Base-by-base conservation (phyloP, 2,113 vertebrate genomes). In the Silurus asotus region DNA sequence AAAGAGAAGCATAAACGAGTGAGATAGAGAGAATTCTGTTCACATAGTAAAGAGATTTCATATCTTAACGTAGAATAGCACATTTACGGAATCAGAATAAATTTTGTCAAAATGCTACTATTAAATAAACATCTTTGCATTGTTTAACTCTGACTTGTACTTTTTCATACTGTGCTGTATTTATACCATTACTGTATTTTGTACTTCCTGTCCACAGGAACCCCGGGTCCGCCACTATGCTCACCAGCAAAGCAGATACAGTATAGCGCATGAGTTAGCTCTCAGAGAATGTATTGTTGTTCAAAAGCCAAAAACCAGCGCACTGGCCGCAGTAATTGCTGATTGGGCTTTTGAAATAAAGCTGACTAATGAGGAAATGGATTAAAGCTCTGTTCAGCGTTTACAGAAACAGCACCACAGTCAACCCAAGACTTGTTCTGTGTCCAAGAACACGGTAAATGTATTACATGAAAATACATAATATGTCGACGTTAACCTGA, bases 311-410 rank as follows among this genome's bases (percentile, higher is more conserved):
- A 74, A 59, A 55, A 45, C 10, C 56, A 51, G 67, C 56, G 8
- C 58, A 15, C 72, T 84, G 58, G 55, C 69, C 9, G 69, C 82
- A 74, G 70, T 75, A 45, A 59, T 70, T 78, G 72, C 49, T 70
- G 86, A 55, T 83, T 70, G 62, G 59, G 51, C 75, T 85, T 79
- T 67, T 85, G 53, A 67, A 85, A 85, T 65, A 67, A 76, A 79
- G 53, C 86, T 83, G 72, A 78, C 62, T 77, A 65, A 76, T 76
- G 61, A 61, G 74, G 20, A 69, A 77, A 69, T 51, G 64, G 25
- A 28, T 56, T 15, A 76, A 51, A 79, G 74, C 51, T 64, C 15
- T 8, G 6, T 56, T 84, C 28, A 59, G 70, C 75, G 48, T 14
- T 37, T 79, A 23, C 82, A 84, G 58, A 51, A 84, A 45, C n/a